A percentile compares a stretch with the other conserved stretches of the same genome.
phyloP scores from a whole-genome alignment of 1,140 invertebrate species.

The Maconellicoccus hirsutus region DNA sequence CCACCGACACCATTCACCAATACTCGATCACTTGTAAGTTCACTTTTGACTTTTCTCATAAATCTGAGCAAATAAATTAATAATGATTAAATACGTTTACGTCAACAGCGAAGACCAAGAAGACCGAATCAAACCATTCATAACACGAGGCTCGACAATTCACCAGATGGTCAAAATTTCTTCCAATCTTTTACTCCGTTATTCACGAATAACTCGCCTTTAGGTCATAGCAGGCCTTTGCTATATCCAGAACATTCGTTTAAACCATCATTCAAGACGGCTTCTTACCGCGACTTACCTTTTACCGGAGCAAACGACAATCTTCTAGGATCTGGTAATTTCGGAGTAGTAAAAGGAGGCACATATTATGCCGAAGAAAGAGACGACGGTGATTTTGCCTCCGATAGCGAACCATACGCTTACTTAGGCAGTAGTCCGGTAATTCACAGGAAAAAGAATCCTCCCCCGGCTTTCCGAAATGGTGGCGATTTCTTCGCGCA shows the following conservation, averaged over 20 bases:
- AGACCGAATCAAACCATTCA: neutral
- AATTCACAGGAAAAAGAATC: conserved; percentile 31
- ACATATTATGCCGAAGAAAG: conserved; percentile 61
- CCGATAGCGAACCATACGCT: conserved; percentile 33
- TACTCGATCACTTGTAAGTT: too few relatives aligned
- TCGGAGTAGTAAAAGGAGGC: conserved; percentile 73
- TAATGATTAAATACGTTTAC: neutral
- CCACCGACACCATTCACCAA: too few relatives aligned
- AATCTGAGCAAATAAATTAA: neutral
- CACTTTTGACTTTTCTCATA: neutral
- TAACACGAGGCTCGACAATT: conserved; percentile 10
- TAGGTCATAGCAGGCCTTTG: conserved; percentile 11
- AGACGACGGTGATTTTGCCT: conserved; percentile 41
- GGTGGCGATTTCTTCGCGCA: conserved; percentile 62
- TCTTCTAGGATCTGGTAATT: conserved; percentile 49
- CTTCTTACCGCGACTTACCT: conserved; percentile 21
- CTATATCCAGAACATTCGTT: conserved; percentile 18
- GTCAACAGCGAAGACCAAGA: neutral
- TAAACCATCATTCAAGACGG: neutral
- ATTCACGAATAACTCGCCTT: conserved; percentile 14
- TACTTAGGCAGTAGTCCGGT: conserved; percentile 44
- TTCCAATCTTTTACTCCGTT: conserved; percentile 42
- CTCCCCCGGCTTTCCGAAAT: conserved; percentile 27
- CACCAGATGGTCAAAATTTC: conserved; percentile 35
- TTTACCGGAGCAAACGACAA: conserved; percentile 19